phyloP scores from a whole-genome alignment of 2,888 invertebrate genomes.

The Lottia scabra region DNA sequence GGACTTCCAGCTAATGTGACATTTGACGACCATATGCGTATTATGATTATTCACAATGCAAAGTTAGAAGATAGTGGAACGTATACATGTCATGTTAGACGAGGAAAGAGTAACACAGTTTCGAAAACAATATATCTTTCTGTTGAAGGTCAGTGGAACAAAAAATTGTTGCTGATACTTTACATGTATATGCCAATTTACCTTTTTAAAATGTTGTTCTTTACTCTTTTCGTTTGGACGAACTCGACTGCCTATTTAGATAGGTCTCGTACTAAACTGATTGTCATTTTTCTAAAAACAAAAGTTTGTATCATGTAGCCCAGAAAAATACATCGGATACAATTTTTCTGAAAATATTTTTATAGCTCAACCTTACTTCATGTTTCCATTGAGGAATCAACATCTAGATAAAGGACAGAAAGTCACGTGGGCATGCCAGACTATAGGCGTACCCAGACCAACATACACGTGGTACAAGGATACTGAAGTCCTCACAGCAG shows the following conservation, averaged over 20 bases:
- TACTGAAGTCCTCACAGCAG: constrained; percentile 23
- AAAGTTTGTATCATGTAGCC: too few species aligned
- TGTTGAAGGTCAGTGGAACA: constrained; percentile 36
- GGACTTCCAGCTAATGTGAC: constrained; percentile 80
- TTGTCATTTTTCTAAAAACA: too few species aligned
- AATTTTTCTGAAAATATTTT: background rate
- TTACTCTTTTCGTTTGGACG: too few species aligned
- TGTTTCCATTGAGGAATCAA: constrained; percentile 53
- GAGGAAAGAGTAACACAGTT: constrained; percentile 22
- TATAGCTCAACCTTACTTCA: constrained; percentile 61
- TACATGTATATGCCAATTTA: too few species aligned
- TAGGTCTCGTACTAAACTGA: too few species aligned
- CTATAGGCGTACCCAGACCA: constrained; percentile 50
- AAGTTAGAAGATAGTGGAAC: constrained; percentile 94
- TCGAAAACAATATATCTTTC: constrained; percentile 26
- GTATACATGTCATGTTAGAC: constrained; percentile 84
- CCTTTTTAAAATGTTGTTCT: too few species aligned
- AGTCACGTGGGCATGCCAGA: constrained; percentile 59
- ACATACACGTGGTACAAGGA: constrained; percentile 60
- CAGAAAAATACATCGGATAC: too few species aligned
- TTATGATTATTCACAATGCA: constrained; percentile 86
- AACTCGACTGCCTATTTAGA: too few species aligned
- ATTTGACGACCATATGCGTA: constrained; percentile 83
- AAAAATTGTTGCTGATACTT: too few species aligned
- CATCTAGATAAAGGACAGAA: constrained; percentile 54